Evolutionary conservation across 64 coral and sea anemone genomes (phyloP).

Genomic region (Porites australiensis): DNA sequence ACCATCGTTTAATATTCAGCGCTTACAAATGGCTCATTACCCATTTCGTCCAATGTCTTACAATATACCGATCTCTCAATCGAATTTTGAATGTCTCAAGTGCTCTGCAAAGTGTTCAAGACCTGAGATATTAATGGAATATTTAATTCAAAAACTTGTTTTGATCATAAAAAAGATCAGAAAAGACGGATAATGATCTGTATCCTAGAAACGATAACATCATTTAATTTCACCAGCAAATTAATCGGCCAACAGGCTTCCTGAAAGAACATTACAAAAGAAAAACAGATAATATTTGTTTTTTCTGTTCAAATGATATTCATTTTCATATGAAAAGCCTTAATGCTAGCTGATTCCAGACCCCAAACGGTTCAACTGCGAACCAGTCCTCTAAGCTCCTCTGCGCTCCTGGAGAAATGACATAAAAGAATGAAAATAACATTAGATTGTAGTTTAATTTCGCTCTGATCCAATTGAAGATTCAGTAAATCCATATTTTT

Average conservation of each 20-base stretch:
- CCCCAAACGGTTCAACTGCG: too few species aligned
- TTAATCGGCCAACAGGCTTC: background rate
- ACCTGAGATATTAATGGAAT: background rate
- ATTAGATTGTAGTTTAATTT: too few species aligned
- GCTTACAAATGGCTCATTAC: background rate
- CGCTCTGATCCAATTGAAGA: too few species aligned
- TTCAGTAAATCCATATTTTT: too few species aligned
- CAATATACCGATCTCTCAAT: background rate
- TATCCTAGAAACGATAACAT: background rate
- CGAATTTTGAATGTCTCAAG: background rate
- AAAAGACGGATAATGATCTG: background rate
- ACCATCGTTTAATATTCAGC: background rate
- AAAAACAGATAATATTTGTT: background rate
- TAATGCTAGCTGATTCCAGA: background rate
- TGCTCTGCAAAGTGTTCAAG: background rate
- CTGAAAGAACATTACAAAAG: background rate
- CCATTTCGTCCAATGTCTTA: background rate
- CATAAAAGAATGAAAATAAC: too few species aligned
- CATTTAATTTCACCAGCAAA: background rate
- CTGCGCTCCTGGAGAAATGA: too few species aligned
- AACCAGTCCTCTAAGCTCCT: too few species aligned
- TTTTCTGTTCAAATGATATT: background rate
- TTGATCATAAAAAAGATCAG: too few species aligned
- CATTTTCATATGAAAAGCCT: background rate
- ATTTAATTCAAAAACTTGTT: too few species aligned